Evolutionary conservation across 2,113 vertebrate species (phyloP), one percentile per base, ranked within the genome.

Genomic region (Morphnarchus princeps): DNA sequence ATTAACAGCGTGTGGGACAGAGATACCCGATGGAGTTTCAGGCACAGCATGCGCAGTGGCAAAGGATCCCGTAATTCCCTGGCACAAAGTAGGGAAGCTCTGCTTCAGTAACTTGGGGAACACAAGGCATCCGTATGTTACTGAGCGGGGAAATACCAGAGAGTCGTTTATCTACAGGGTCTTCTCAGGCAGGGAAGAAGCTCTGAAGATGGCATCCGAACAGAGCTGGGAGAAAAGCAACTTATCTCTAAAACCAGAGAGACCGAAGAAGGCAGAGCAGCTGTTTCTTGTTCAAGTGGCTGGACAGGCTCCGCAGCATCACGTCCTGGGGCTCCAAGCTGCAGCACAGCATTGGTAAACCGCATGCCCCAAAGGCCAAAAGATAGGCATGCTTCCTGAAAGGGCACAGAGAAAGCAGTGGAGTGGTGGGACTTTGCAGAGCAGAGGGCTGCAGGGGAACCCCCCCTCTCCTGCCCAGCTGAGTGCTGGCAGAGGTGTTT

Each of bases 61-160:
- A 78, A 26, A 90, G 45, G 31, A 71, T 24, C 28, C 26, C 62
- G 1, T 10, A 40, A 7, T 2, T n/a, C 42, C 36, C 47, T 54
- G 42, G 58, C 36, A 84, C 4, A 7, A 47, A 62, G 31, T 6
- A 59, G 22, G 1, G 38, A 69, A 72, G 13, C 40, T 76, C 87
- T 67, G 34, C 66, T 73, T 42, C 0, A 1, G 43, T 28, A 24
- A 21, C 28, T 31, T 34, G 50, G 43, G 69, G 36, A 22, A 70
- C 1, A 0, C 11, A 6, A 29, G 47, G 17, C 52, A 59, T 16
- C 72, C 3, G 0, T 15, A 1, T 21, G 1, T 22, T 50, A 36
- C 16, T 15, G 28, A 38, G 26, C 2, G 6, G 36, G 15, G n/a
- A 69, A 76, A 69, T 31, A 32, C 32, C 72, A 42, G n/a, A 25